Conservation (phyloP, 2,797 vertebrate genomes). For the Mus caroli region DNA sequence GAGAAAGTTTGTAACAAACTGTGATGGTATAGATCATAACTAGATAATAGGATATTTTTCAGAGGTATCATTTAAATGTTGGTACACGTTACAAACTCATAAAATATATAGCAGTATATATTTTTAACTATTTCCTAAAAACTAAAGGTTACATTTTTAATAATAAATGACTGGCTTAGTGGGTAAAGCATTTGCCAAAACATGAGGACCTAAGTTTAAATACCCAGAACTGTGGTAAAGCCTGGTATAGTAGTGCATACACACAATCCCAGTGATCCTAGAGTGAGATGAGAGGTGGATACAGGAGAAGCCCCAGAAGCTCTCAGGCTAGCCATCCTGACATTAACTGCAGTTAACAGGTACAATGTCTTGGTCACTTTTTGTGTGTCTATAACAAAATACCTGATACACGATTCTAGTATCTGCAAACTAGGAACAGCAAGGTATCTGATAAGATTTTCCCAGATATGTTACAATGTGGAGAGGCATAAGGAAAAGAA, state of each 20-base stretch:
- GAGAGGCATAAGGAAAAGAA: neutral
- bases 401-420: neutral
- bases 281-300: neutral
- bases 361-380: neutral
- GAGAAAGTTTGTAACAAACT: neutral
- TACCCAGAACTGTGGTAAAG: neutral
- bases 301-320: neutral
- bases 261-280: neutral
- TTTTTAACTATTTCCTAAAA: conserved; percentile 19
- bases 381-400: neutral
- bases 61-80: neutral
- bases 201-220: neutral
- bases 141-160: conserved; percentile 5
- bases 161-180: neutral
- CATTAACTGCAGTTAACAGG: neutral
- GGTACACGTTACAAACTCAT: neutral
- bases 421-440: neutral
- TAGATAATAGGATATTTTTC: neutral
- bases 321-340: neutral
- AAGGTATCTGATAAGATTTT: neutral
- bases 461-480: neutral
- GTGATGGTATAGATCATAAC: neutral
- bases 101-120: neutral
- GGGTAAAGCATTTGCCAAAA: neutral
- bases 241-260: neutral